These are phyloP conservation scores for Mechanitis messenoides DNA, from an alignment of 2,888 invertebrate genomes.

Conservation along the genomic window DNA sequence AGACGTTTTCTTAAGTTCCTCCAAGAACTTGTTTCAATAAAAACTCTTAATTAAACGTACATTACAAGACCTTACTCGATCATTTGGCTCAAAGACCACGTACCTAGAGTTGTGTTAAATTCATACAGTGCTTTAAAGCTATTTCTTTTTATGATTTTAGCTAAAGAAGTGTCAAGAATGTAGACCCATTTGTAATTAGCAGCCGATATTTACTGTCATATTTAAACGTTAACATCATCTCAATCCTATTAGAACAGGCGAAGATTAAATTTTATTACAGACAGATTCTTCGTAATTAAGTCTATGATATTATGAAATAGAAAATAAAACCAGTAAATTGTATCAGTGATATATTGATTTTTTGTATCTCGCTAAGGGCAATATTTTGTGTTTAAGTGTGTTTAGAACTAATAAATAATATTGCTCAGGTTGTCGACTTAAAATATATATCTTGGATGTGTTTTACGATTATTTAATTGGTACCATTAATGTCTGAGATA, in stretches of 20 bases:
- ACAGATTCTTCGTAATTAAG: background rate
- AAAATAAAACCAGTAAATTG: background rate
- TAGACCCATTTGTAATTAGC: constrained; percentile 28
- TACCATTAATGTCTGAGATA: constrained; percentile 52
- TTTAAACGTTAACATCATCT: background rate
- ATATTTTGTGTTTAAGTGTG: constrained; percentile 17
- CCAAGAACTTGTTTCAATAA: constrained; percentile 51
- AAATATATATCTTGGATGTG: constrained; percentile 19
- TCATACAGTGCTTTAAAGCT: constrained; percentile 36
- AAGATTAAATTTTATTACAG: background rate
- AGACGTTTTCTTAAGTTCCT: constrained; percentile 62
- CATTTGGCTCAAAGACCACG: constrained; percentile 72
- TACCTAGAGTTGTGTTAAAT: constrained; percentile 39
- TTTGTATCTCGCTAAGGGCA: constrained; percentile 10
- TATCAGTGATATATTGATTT: background rate
- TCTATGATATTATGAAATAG: background rate
- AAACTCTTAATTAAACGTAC: constrained; percentile 70
- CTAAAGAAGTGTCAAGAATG: constrained; percentile 21
- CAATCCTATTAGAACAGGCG: background rate
- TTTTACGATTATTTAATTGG: constrained; percentile 60
- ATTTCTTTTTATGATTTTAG: constrained; percentile 23
- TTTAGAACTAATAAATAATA: constrained; percentile 18
- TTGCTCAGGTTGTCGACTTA: constrained; percentile 11
- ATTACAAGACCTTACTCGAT: constrained; percentile 53
- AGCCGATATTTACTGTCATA: constrained; percentile 1